Base-by-base conservation (phyloP, 2,113 vertebrate species). In the Istiophorus platypterus region DNA sequence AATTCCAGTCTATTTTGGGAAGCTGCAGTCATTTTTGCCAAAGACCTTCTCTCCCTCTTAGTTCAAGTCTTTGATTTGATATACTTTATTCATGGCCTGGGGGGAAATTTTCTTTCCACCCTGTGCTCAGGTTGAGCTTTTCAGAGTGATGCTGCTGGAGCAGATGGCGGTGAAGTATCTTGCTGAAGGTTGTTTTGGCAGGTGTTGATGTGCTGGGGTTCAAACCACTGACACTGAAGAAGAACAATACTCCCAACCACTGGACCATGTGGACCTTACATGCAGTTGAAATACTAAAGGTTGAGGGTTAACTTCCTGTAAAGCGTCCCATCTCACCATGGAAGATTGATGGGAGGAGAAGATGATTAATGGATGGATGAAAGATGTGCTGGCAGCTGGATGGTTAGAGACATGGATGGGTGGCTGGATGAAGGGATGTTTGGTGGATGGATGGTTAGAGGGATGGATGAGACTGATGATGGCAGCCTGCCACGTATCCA, bases 401-500 rank as follows among this genome's bases (percentile, higher is more conserved):
- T 6, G 8, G 65, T 51, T n/a, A 10, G 51, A 61, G 54, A 14
- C 24, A 15, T 24, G 20, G 57, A 31, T 34, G 37, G 67, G 37
- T 26, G 13, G 45, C 42, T 42, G 41, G 58, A 11, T 5, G 24
- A 70, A 56, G 0, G 67, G 69, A 83, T 45, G 58, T 26, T 63
- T 8, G 14, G 57, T 69, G 42, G 31, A 64, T 59, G 74, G 69
- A 51, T 57, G 63, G 84, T 26, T 57, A 5, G 61, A 82, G 62
- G 79, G 72, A 80, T 54, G 68, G 79, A 87, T 72, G 62, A 61
- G 47, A 39, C 45, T 78, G 66, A 81, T 76, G 54, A 82, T 90
- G 85, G 85, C 92, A 84, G 58, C 74, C 90, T 93, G 94, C 94
- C 94, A 94, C 62, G 69, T 67, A 89, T 82, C 89, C 86, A 92